These are phyloP conservation scores for Talpa occidentalis DNA, from an alignment of 2,113 vertebrate genomes.

Conservation along the genomic window DNA sequence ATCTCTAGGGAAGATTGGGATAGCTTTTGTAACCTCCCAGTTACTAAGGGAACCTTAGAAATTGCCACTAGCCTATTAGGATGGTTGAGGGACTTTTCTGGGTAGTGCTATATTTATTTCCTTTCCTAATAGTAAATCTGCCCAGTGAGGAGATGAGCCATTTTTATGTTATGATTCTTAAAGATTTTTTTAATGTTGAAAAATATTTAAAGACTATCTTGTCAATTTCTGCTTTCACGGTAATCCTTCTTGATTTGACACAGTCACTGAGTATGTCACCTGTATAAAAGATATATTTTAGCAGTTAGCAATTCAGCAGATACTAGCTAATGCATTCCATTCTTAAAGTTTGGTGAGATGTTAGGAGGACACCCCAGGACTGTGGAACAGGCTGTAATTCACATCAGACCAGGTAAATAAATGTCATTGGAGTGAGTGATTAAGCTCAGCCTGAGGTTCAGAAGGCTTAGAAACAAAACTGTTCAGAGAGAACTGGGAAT, in stretches of 20 bases:
- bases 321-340: neutral
- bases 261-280: neutral
- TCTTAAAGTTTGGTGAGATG: neutral
- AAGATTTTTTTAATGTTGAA: neutral
- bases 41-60: neutral
- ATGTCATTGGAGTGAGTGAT: neutral
- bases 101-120: neutral
- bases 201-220: neutral
- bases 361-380: neutral
- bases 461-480: neutral
- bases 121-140: neutral
- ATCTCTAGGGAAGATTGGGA: neutral
- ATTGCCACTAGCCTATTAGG: too few relatives aligned
- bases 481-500: neutral
- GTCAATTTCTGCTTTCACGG: neutral
- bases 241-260: neutral
- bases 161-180: neutral
- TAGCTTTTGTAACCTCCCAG: neutral
- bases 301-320: neutral
- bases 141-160: neutral
- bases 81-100: neutral
- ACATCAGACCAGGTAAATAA: neutral
- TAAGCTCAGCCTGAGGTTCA: neutral
- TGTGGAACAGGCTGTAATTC: neutral
- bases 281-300: too few relatives aligned